Evolutionary conservation across 2,797 vertebrate genomes (phyloP).

Genomic region (Podargus strigoides): DNA sequence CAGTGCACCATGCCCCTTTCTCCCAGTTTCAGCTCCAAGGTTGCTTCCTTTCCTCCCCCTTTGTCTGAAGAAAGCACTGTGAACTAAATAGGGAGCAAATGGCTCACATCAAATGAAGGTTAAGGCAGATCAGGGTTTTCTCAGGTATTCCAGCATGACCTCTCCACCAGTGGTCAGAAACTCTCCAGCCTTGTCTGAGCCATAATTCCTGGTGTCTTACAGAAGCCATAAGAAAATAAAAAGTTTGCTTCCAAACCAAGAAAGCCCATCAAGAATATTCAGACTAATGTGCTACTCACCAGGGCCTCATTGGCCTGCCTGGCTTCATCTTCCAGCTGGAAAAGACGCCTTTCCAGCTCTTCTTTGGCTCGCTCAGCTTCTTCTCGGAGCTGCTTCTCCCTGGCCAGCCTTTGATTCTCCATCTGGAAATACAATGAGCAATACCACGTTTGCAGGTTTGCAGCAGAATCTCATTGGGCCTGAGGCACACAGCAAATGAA

Average conservation of each 20-base stretch:
- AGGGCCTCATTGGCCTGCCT: constrained; percentile 89
- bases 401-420: constrained; percentile 88
- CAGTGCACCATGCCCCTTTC: background rate
- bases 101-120: background rate
- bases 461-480: background rate
- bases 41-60: background rate
- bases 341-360: constrained; percentile 88
- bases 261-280: background rate
- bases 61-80: background rate
- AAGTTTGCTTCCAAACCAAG: background rate
- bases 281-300: constrained; percentile 69
- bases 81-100: background rate
- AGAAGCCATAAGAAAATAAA: background rate
- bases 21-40: background rate
- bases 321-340: constrained; percentile 91
- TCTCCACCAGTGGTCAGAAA: background rate
- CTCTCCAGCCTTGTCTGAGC: background rate
- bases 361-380: constrained; percentile 91
- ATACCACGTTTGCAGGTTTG: background rate
- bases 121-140: background rate
- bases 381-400: constrained; percentile 91
- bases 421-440: constrained; percentile 71
- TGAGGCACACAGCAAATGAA: background rate
- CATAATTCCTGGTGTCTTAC: background rate
- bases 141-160: background rate